Percentiles rank a stretch among this genome's conserved stretches.
Evolutionary conservation across 2,888 invertebrate species (phyloP).

Genomic region (Antheraea yamamai): DNA sequence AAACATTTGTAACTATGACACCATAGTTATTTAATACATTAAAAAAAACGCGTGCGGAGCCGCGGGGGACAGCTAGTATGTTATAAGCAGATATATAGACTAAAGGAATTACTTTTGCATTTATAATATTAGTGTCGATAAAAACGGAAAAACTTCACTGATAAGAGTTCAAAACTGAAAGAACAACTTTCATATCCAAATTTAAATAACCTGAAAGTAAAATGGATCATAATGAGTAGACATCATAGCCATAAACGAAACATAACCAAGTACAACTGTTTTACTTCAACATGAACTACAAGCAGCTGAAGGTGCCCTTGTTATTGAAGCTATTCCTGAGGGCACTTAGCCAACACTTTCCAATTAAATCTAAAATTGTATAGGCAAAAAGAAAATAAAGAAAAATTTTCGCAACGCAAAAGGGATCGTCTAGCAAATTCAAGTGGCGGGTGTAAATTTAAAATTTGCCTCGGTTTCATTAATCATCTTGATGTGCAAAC

Average conservation of each 20-base stretch:
- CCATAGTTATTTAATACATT: no score
- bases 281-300: background rate
- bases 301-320: no score
- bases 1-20: no score
- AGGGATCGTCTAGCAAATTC: constrained; percentile 26
- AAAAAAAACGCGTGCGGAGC: no score
- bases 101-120: no score
- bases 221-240: background rate
- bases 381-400: background rate
- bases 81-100: no score
- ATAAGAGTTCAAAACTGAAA: background rate
- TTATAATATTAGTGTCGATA: background rate
- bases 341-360: background rate
- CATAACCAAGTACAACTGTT: background rate
- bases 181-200: background rate
- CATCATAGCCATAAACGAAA: background rate
- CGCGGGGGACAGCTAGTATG: no score
- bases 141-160: background rate
- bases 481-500: constrained; percentile 56
- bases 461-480: constrained; percentile 58
- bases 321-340: no score
- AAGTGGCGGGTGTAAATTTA: constrained; percentile 48
- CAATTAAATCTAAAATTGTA: background rate
- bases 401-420: background rate
- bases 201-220: background rate